Evolutionary conservation across 2,797 vertebrate species (phyloP).

Genomic region (Rhinophrynus dorsalis): DNA sequence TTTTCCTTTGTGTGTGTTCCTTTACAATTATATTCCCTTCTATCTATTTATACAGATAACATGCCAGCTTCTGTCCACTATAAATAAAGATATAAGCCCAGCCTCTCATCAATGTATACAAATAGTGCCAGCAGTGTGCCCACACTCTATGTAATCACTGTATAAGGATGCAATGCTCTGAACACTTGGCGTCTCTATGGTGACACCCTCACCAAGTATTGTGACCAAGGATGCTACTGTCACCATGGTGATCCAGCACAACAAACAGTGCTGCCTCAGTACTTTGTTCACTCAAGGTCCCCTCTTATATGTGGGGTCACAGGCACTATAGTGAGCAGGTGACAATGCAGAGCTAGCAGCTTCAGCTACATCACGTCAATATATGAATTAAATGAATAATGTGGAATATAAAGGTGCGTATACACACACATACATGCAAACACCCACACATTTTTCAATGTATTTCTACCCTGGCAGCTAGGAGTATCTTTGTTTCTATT

Average conservation of each 20-base stretch:
- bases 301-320: conserved; percentile 21
- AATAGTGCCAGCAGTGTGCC: neutral
- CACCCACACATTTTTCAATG: no score
- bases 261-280: conserved; percentile 54
- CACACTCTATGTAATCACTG: neutral
- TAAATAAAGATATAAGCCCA: no score
- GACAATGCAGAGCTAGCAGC: neutral
- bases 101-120: no score
- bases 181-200: conserved; percentile 70
- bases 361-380: conserved; percentile 4
- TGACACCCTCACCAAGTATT: conserved; percentile 66
- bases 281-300: conserved; percentile 35
- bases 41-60: no score
- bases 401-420: neutral
- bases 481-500: no score
- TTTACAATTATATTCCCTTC: no score
- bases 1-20: no score
- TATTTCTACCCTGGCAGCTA: no score
- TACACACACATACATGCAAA: neutral
- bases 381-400: neutral
- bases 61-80: no score
- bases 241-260: conserved; percentile 68
- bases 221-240: conserved; percentile 58
- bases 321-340: neutral
- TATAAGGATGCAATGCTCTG: neutral